Conservation (phyloP, 2,113 vertebrate genomes). For the Nibea albiflora region DNA sequence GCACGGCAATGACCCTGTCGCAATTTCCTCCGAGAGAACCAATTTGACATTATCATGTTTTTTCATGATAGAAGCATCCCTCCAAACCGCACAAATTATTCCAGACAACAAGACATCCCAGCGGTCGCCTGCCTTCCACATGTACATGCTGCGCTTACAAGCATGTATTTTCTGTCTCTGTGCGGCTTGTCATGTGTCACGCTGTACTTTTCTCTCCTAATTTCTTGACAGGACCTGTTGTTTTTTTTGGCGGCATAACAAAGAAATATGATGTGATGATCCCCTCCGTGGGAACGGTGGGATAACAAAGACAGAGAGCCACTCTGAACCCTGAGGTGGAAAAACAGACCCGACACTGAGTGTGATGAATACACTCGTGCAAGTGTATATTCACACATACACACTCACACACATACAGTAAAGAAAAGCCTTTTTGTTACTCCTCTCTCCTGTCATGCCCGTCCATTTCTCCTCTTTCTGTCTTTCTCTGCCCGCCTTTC, state of each 20-base stretch:
- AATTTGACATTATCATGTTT: constrained; percentile 42
- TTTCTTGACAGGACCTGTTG: constrained; percentile 55
- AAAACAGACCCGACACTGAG: constrained; percentile 44
- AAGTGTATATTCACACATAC: constrained; percentile 18
- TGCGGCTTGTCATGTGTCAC: constrained; percentile 30
- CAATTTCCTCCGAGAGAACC: constrained; percentile 35
- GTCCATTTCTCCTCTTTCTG: constrained; percentile 12
- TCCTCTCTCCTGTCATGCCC: background rate
- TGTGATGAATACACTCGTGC: constrained; percentile 57
- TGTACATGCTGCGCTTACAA: background rate
- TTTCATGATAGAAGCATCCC: constrained; percentile 35
- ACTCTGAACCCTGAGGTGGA: constrained; percentile 40
- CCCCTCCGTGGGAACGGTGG: background rate
- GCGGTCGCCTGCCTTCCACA: background rate
- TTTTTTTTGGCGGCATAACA: constrained; percentile 53
- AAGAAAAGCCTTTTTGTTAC: constrained; percentile 7
- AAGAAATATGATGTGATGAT: constrained; percentile 49
- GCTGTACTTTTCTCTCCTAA: constrained; percentile 25
- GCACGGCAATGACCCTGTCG: constrained; percentile 17
- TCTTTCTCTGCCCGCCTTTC: constrained; percentile 36
- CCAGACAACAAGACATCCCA: constrained; percentile 19
- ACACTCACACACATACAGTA: constrained; percentile 6
- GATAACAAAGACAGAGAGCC: constrained; percentile 62
- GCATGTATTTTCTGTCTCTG: background rate
- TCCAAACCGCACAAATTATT: constrained; percentile 33